Base-by-base conservation (phyloP, 2,797 vertebrate species). In the Hirundo rustica region DNA sequence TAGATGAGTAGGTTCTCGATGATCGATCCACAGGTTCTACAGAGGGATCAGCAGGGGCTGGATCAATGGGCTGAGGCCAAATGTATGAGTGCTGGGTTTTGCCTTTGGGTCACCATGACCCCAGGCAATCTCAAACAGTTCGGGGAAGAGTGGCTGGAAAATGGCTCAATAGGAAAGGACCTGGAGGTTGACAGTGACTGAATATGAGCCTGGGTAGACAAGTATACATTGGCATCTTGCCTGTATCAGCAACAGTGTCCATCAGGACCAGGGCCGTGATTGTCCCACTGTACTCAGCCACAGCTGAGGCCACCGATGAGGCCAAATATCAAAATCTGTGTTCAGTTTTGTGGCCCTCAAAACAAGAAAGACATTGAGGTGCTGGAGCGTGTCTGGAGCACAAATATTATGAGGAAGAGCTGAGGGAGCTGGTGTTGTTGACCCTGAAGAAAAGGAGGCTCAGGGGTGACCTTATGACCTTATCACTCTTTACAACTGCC, bases 231-330 rank as follows among this genome's bases (percentile, higher is more conserved):
- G 4, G 8, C 11, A 58, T 38, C 34, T 8, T 72, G 27, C 3
- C 25, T 62, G 9, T 11, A 32, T 40, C 13, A 91, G 29, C 10
- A 44, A 13, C 0, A 23, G 6, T 7, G 21, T 26, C 11, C 21
- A 89, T 21, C 7, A 60, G 29, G 9, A 88, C 1, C 2, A 64
- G 18, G 17, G 15, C 32, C 22, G 27, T 2, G 25, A 12, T 38
- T 1, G 10, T n/a, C 0, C 5, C 2, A 2, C 11, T 22, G 10
- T 21, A 10, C 8, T 29, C 0, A 2, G 10, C 13, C 19, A 29
- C 47, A 62, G 10, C 19, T 34, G 19, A 62, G 58, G 38, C 30
- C n/a, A 40, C 13, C 21, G 6, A 9, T 32, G 25, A 74, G 34
- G 34, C 12, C 2, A 2, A 18, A 57, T 2, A 3, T 67, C 6